Base-by-base conservation (phyloP, 2,888 invertebrate genomes). In the Balanococcus diminutus region DNA sequence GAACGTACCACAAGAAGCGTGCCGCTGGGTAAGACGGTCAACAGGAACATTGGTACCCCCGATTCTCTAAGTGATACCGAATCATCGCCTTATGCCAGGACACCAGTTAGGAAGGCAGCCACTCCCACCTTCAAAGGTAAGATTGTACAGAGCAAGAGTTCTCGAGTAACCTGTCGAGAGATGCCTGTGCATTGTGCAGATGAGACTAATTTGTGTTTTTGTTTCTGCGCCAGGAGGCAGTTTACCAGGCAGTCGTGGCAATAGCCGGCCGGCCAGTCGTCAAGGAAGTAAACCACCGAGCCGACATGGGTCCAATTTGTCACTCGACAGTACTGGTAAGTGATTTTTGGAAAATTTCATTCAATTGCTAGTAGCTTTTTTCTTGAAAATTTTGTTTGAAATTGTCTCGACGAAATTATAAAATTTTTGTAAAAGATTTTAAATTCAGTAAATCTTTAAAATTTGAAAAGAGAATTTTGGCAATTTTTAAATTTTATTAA, bases 211-310 rank as follows among this genome's bases (percentile, higher is more conserved):
- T 11, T 14, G 14, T 42, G 16, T 42, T 36, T 19, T 67, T 67
- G 28, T n/a, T 32, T 31, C n/a, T n/a, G 86, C 67, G 87, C 25
- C 87, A 90, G 90, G 89, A 87, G 90, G 91, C 83, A 91, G 91
- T 88, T 89, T 91, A 25, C 92, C 93, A 56, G 93, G 94, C 87
- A 94, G 94, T 87, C 93, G 97, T 89, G 96, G 97, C 72, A 93
- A 94, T 87, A 96, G 96, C 87, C 92, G 96, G 89, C 95, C 96
- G 75, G 94, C 95, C 42, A 96, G 96, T 88, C 92, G 97, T 88
- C 93, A 95, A 87, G 96, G 96, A 87, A 96, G 96, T 87, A 96
- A 97, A 90, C 97, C 98, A 88, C 96, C 97, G 28, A 97, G 97
- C 88, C 93, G 97, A 88, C 96, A 97, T 89, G 97, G 97, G 88